phyloP scores from a whole-genome alignment of 1,140 invertebrate genomes.

The Trissolcus basalis region DNA sequence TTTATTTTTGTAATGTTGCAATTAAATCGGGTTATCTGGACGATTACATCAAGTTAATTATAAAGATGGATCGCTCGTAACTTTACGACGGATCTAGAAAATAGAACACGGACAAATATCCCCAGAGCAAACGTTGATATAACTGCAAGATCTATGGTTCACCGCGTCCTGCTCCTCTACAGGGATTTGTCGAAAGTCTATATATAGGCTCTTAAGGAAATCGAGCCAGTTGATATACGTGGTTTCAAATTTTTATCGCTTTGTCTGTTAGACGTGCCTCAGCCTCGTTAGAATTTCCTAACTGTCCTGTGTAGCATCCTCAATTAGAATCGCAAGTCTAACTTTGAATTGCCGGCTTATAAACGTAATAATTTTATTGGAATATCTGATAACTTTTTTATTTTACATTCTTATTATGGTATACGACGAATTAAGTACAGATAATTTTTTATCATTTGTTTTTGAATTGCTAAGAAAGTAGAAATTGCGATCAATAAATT shows the following conservation, averaged over 20 bases:
- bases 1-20: no score
- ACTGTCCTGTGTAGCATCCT: conserved; percentile 1
- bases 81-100: conserved; percentile 38
- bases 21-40: background rate
- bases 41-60: conserved; percentile 28
- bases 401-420: no score
- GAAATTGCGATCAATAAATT: no score
- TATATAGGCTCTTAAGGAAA: conserved; percentile 58
- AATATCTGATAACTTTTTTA: no score
- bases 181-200: conserved; percentile 60
- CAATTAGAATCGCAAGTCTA: no score
- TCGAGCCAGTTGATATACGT: conserved; percentile 59
- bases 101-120: conserved; percentile 52
- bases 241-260: conserved; percentile 67
- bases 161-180: conserved; percentile 43
- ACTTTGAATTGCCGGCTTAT: no score
- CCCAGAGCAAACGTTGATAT: conserved; percentile 49
- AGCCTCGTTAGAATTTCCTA: conserved; percentile 21
- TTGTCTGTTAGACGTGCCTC: conserved; percentile 59
- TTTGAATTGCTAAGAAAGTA: conserved; percentile 9
- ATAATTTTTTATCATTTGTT: no score
- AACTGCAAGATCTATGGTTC: conserved; percentile 56
- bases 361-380: no score
- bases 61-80: conserved; percentile 32
- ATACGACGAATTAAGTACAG: no score